Base-by-base conservation (phyloP, 2,888 invertebrate genomes). In the Habroteleia sp. region DNA sequence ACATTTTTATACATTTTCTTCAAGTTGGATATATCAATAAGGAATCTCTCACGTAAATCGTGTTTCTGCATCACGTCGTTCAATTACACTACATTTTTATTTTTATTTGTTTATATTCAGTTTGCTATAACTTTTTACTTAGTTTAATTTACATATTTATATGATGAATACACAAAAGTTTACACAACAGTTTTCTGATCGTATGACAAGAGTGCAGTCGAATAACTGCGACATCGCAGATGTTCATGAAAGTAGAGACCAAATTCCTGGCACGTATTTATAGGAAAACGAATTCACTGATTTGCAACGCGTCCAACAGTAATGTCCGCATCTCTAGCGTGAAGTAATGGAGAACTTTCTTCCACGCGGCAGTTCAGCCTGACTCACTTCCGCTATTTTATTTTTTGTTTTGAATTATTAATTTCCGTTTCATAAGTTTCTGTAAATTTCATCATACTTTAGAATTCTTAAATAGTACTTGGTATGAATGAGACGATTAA, bases 261-360 rank as follows among this genome's bases (percentile, higher is more conserved):
- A 35, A 11, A 74, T 41, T 54, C 62, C 37, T 25, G 35, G 62
- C 73, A 69, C 62, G 77, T 72, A 71, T 39, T 63, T 71, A 69
- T 50, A 58, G 35, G 50, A 58, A 68, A 31, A 48, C 44, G 54
- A 56, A 54, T 42, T 35, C 74, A 5, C 41, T 33, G 66, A 66
- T 69, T 63, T 63, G 65, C 46, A 39, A 44, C 54, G 42, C 60
- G 41, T 46, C 27, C 52, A 42, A 69, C 72, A 54, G 77, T 66
- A 68, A 63, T 65, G 50, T 68, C 69, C 42, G 48, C 60, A 14
- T 73, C 65, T 48, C 58, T 52, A 44, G 62, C 54, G 33, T 39
- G 29, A 46, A 69, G 72, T 72, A 72, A 77, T 73, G 63, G 66
- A 66, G 72, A 71, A 73, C 46, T 75, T 68, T 69, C 69, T 69